phyloP scores from a whole-genome alignment of 1,140 invertebrate genomes.

The Geopemphigus sp. region DNA sequence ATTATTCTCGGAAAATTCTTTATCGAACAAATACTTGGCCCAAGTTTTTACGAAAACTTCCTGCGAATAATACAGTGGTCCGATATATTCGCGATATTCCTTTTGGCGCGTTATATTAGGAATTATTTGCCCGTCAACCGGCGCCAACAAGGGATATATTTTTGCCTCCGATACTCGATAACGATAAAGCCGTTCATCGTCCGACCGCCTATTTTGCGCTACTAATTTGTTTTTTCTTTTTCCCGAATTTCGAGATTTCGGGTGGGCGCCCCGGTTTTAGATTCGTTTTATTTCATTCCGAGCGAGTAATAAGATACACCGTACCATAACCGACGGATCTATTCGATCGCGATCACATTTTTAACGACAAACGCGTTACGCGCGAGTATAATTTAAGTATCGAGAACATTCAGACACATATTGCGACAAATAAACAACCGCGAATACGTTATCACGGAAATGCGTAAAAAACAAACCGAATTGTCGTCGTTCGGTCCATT shows the following conservation, averaged over 20 bases:
- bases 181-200: background rate
- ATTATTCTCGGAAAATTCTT: background rate
- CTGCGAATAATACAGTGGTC: background rate
- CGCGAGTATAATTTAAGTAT: too few relatives aligned
- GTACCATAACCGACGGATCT: too few relatives aligned
- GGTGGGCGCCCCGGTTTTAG: background rate
- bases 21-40: background rate
- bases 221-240: background rate
- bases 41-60: background rate
- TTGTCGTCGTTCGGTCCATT: too few relatives aligned
- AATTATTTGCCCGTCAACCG: background rate
- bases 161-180: background rate
- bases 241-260: background rate
- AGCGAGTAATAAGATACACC: too few relatives aligned
- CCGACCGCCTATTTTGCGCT: constrained; percentile 1
- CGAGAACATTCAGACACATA: too few relatives aligned
- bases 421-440: too few relatives aligned
- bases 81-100: background rate
- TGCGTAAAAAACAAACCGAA: too few relatives aligned
- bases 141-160: constrained; percentile 24
- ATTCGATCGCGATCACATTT: too few relatives aligned
- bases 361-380: too few relatives aligned
- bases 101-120: constrained; percentile 20
- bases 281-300: background rate
- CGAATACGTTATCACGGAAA: too few relatives aligned